Evolutionary conservation across 2,113 vertebrate genomes (phyloP).

Genomic region (Nibea coibor): DNA sequence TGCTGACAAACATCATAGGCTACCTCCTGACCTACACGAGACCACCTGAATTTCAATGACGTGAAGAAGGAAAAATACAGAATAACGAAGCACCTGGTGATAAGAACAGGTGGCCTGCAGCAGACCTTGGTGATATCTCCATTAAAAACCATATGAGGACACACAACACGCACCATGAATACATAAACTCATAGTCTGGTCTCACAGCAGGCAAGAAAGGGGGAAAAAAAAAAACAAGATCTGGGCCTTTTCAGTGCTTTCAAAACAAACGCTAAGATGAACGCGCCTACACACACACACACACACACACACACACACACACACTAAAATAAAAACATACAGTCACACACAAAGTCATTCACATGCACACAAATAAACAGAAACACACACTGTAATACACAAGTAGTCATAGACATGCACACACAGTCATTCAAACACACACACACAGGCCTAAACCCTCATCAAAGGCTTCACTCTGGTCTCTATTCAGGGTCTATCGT

Average conservation of each 20-base stretch:
- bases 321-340: background rate
- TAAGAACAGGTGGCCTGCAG: constrained; percentile 61
- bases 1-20: background rate
- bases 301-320: background rate
- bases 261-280: constrained; percentile 38
- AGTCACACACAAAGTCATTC: constrained; percentile 32
- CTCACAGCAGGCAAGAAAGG: background rate
- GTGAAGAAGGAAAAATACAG: constrained; percentile 14
- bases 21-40: constrained; percentile 18
- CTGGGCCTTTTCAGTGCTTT: constrained; percentile 30
- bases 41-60: constrained; percentile 50
- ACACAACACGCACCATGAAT: constrained; percentile 53
- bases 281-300: background rate
- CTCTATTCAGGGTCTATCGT: constrained; percentile 75
- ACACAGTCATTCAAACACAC: constrained; percentile 51
- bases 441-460: constrained; percentile 61
- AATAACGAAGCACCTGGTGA: constrained; percentile 45
- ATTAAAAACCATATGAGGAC: constrained; percentile 63
- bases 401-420: constrained; percentile 26
- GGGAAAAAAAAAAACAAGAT: background rate
- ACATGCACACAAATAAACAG: constrained; percentile 41
- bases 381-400: constrained; percentile 32
- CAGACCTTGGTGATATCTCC: constrained; percentile 48
- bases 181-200: constrained; percentile 39
- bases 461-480: constrained; percentile 75